A percentile compares a stretch with the other conserved stretches of the same genome.
These are phyloP conservation scores for Sabatieria punctata DNA, from an alignment of 2,888 invertebrate genomes.

Conservation along the genomic window DNA sequence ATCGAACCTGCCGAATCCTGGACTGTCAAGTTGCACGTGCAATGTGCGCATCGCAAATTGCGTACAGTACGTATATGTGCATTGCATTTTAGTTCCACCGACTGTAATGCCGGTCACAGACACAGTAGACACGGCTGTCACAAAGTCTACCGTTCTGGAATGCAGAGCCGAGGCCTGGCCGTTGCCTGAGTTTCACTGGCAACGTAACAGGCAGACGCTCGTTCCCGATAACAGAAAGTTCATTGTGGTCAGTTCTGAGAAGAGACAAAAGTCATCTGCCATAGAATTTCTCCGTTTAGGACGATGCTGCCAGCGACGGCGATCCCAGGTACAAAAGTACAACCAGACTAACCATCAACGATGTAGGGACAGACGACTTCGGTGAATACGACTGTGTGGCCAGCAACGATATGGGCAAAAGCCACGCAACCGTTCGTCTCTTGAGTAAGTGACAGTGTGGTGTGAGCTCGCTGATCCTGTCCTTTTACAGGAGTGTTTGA, in stretches of 20 bases:
- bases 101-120: background rate
- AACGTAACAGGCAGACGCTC: slow-evolving; percentile 5
- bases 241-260: too few relatives aligned
- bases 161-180: slow-evolving; percentile 29
- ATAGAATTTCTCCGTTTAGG: background rate
- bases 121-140: background rate
- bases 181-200: slow-evolving; percentile 23
- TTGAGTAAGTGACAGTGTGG: too few relatives aligned
- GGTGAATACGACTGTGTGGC: slow-evolving; percentile 26
- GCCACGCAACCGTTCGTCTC: too few relatives aligned
- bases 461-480: too few relatives aligned
- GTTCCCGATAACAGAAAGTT: too few relatives aligned
- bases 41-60: too few relatives aligned
- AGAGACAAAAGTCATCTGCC: too few relatives aligned
- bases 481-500: too few relatives aligned
- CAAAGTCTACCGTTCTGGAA: slow-evolving; percentile 13
- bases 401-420: slow-evolving; percentile 17
- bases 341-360: slow-evolving; percentile 19
- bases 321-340: slow-evolving; percentile 15
- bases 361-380: slow-evolving; percentile 14
- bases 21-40: slow-evolving; percentile 27
- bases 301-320: background rate
- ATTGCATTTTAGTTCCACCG: slow-evolving; percentile 9
- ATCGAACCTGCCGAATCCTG: slow-evolving; percentile 28
- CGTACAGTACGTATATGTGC: background rate